Evolutionary conservation across 2,113 vertebrate genomes (phyloP).

Genomic region (Callospermophilus lateralis): DNA sequence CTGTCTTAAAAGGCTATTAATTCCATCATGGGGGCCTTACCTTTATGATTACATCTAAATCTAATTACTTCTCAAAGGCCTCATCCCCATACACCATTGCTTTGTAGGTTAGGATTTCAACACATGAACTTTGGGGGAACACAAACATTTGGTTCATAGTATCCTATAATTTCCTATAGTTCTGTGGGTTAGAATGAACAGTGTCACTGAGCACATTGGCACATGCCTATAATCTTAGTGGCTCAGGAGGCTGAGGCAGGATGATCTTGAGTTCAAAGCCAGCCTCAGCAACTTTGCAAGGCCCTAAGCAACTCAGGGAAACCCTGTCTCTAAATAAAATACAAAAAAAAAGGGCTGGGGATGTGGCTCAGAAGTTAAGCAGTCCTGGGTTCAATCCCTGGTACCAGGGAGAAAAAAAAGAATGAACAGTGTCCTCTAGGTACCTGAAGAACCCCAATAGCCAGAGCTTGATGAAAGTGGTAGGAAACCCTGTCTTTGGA

Average conservation of each 20-base stretch:
- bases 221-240: too few species aligned
- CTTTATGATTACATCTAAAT: slow-evolving; percentile 17
- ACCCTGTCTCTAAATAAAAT: too few species aligned
- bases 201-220: not conserved
- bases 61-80: not conserved
- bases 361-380: too few species aligned
- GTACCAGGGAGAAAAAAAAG: too few species aligned
- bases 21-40: not conserved
- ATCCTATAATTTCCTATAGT: not conserved
- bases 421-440: not conserved
- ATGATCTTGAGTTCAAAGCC: too few species aligned
- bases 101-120: not conserved
- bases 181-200: not conserved
- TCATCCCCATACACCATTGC: not conserved
- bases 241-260: too few species aligned
- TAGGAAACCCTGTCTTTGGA: not conserved
- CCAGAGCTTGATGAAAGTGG: not conserved
- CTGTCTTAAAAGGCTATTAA: not conserved
- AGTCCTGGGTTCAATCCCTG: too few species aligned
- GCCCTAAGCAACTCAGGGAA: too few species aligned
- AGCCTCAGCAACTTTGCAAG: too few species aligned
- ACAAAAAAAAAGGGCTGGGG: too few species aligned
- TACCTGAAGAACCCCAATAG: not conserved
- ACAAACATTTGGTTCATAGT: not conserved
- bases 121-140: not conserved